Percentiles rank a stretch among this genome's conserved stretches.
Evolutionary conservation across 2,888 invertebrate genomes (phyloP).

Genomic region (Cheilosia pagana): DNA sequence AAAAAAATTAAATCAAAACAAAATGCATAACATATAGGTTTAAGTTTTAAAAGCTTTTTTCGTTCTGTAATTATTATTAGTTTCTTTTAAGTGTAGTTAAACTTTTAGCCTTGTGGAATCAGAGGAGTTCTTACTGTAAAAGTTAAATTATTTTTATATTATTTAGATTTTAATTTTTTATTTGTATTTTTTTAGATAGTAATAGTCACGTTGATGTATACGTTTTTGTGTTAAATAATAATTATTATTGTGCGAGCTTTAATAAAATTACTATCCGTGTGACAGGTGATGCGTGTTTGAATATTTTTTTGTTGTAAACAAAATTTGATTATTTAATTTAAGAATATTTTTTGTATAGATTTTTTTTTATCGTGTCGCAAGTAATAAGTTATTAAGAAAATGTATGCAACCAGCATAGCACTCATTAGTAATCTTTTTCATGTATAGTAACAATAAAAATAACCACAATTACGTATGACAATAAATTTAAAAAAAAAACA

Average conservation of each 20-base stretch:
- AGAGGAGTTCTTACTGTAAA: conserved; percentile 6
- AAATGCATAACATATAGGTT: neutral
- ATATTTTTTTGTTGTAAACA: neutral
- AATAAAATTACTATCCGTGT: conserved; percentile 30
- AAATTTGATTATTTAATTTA: conserved; percentile 3
- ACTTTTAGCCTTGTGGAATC: conserved; percentile 23
- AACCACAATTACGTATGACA: conserved; percentile 67
- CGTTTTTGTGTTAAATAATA: conserved; percentile 29
- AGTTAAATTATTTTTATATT: conserved; percentile 49
- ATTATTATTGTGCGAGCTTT: conserved; percentile 50
- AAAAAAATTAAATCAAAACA: neutral
- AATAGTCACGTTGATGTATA: conserved; percentile 2
- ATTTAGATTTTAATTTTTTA: neutral
- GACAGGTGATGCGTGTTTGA: conserved; percentile 45
- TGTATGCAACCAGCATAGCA: no score
- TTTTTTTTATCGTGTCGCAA: conserved; percentile 24
- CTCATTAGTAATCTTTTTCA: conserved; percentile 16
- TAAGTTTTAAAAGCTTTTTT: conserved; percentile 34
- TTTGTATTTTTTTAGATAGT: conserved; percentile 20
- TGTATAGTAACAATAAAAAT: conserved; percentile 52
- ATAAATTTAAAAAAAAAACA: conserved; percentile 57
- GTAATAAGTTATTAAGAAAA: neutral
- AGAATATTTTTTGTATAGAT: neutral
- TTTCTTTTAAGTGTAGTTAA: conserved; percentile 32
- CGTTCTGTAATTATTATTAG: conserved; percentile 54